Conservation (phyloP, 2,797 vertebrate species). For the Diceros bicornis region DNA sequence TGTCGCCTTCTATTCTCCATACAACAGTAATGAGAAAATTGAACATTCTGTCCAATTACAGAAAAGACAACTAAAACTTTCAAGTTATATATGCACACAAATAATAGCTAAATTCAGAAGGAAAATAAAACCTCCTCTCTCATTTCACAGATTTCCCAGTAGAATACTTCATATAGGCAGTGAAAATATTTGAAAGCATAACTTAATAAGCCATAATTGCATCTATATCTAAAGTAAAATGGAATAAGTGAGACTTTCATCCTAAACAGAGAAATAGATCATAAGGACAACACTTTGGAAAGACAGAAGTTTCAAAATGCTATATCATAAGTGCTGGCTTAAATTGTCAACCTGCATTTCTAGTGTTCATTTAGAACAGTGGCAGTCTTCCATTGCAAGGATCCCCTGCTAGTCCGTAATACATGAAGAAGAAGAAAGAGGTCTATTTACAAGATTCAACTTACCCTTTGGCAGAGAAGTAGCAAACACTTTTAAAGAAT, state of each 20-base stretch:
- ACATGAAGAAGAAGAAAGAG: slow-evolving; percentile 33
- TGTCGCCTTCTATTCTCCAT: slow-evolving; percentile 46
- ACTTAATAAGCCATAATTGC: slow-evolving; percentile 63
- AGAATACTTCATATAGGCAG: slow-evolving; percentile 15
- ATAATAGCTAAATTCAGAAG: slow-evolving; percentile 28
- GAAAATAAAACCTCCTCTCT: slow-evolving; percentile 12
- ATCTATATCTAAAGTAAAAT: slow-evolving; percentile 37
- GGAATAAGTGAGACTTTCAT: background rate
- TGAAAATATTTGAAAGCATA: slow-evolving; percentile 66
- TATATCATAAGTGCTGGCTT: background rate
- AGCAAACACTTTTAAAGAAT: background rate
- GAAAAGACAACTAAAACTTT: slow-evolving; percentile 60
- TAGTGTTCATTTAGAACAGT: slow-evolving; percentile 18
- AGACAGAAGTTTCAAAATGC: slow-evolving; percentile 11
- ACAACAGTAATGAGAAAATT: slow-evolving; percentile 60
- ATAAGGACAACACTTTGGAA: slow-evolving; percentile 18
- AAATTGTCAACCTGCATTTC: background rate
- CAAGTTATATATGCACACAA: slow-evolving; percentile 10
- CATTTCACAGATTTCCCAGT: slow-evolving; percentile 48
- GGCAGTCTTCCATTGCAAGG: background rate
- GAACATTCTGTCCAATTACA: slow-evolving; percentile 67
- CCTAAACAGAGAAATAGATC: background rate
- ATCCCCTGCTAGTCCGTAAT: background rate
- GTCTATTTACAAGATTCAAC: slow-evolving; percentile 38
- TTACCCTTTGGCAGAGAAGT: slow-evolving; percentile 51